A percentile compares a stretch with the other conserved stretches of the same genome.
Evolutionary conservation across 2,888 invertebrate genomes (phyloP).

Genomic region (Erpobdella octoculata): DNA sequence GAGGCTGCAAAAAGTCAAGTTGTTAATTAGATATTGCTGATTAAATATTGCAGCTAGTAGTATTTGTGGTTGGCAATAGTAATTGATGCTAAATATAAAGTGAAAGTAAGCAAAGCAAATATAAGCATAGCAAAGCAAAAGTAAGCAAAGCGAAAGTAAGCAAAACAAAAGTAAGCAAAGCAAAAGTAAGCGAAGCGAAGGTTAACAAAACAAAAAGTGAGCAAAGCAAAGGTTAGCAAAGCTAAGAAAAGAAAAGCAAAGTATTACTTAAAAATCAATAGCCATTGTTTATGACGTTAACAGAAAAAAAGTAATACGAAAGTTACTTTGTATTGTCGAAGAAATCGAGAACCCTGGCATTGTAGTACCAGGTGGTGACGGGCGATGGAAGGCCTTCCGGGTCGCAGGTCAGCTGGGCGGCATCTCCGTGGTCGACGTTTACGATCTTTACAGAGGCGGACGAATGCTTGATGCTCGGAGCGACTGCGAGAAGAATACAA

Average conservation of each 20-base stretch:
- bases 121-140: no score
- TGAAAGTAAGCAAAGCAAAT: no score
- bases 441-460: background rate
- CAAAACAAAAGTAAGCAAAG: no score
- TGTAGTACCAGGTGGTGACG: background rate
- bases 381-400: background rate
- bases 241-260: background rate
- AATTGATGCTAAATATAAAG: no score
- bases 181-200: no score
- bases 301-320: no score
- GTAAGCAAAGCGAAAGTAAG: no score
- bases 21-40: background rate
- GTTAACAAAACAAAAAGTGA: background rate
- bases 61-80: no score
- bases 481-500: background rate
- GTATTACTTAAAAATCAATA: no score
- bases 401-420: background rate
- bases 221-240: background rate
- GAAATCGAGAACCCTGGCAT: background rate
- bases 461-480: background rate
- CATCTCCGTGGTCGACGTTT: background rate
- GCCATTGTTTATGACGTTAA: no score
- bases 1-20: background rate
- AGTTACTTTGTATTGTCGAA: no score
- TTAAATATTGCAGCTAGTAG: no score